Evolutionary conservation across 2,888 invertebrate species (phyloP).

Genomic region (Drosophila kuntzei): DNA sequence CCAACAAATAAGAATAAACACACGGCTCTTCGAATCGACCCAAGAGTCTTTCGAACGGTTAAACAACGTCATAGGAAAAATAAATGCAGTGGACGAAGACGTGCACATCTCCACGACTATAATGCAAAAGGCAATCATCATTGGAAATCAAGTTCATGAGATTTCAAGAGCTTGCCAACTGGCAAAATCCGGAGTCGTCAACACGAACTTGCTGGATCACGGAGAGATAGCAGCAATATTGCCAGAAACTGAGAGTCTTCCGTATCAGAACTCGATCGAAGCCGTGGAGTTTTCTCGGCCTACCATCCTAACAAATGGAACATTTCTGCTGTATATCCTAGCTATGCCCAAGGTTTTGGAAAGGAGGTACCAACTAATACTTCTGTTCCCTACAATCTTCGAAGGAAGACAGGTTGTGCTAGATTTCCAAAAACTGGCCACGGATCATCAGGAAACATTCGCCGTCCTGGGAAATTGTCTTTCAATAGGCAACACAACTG

Average conservation of each 20-base stretch:
- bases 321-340: background rate
- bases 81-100: too few species aligned
- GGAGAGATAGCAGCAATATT: constrained; percentile 1
- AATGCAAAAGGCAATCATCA: background rate
- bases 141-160: background rate
- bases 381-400: background rate
- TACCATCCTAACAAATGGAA: constrained; percentile 2
- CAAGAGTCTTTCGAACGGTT: constrained; percentile 2
- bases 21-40: constrained; percentile 5
- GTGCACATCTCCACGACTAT: background rate
- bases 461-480: constrained; percentile 22
- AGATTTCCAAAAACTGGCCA: background rate
- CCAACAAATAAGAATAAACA: constrained; percentile 1
- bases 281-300: constrained; percentile 7
- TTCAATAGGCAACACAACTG: constrained; percentile 22
- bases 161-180: constrained; percentile 4
- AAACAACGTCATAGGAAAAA: constrained; percentile 1
- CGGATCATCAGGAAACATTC: background rate
- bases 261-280: constrained; percentile 2
- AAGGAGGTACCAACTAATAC: background rate
- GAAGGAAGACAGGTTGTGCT: constrained; percentile 1
- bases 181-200: constrained; percentile 10
- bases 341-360: constrained; percentile 1
- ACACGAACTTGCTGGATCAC: constrained; percentile 2
- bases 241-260: background rate